Conservation (phyloP, 2,797 vertebrate genomes). For the Platalea minor region DNA sequence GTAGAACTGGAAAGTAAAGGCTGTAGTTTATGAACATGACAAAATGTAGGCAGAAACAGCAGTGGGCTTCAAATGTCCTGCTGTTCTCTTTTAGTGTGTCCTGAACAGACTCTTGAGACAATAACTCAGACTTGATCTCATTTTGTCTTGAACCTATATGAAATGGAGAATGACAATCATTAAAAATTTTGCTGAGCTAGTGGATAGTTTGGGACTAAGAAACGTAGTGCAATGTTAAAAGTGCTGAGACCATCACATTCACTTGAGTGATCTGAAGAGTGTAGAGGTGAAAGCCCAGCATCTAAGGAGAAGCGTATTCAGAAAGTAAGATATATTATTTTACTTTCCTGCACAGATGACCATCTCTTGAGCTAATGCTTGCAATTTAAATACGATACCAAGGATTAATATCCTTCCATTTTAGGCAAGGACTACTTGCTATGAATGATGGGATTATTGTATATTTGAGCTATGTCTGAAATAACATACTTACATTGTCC, state of each 20-base stretch:
- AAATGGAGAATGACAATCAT: not conserved
- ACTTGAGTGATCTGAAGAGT: fast-evolving
- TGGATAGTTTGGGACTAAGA: not conserved
- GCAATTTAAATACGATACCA: not conserved
- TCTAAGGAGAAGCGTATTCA: not conserved
- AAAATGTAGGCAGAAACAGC: not conserved
- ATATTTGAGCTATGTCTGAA: not conserved
- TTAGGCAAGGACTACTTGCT: not conserved
- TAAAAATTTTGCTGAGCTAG: conserved; percentile 19
- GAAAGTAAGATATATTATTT: not conserved
- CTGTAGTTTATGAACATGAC: not conserved
- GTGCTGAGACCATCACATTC: not conserved
- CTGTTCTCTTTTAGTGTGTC: not conserved
- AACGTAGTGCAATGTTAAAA: not conserved
- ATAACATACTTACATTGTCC: not conserved
- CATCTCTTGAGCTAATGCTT: not conserved
- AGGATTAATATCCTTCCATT: not conserved
- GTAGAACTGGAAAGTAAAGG: not conserved
- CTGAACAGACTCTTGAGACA: not conserved
- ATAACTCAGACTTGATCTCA: not conserved
- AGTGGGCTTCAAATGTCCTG: not conserved
- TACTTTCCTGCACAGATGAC: not conserved
- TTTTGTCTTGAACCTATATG: not conserved
- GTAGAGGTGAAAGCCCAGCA: not conserved
- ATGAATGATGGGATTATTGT: not conserved